A percentile compares a stretch with the other conserved stretches of the same genome.
These are phyloP conservation scores for Leiothrix lutea DNA, from an alignment of 2,113 vertebrate species.

Conservation along the genomic window DNA sequence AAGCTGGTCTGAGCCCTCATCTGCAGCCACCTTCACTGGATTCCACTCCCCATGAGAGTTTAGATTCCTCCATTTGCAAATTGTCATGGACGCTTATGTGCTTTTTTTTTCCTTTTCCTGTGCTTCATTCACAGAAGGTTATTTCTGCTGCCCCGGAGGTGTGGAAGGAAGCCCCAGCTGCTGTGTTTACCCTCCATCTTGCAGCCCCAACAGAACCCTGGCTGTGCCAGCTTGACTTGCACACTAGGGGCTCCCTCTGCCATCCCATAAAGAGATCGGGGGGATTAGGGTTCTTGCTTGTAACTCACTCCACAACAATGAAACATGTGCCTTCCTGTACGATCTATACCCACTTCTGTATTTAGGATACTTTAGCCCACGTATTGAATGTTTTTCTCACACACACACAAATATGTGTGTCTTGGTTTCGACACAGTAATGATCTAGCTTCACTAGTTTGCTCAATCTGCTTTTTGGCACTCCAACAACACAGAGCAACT, in stretches of 20 bases:
- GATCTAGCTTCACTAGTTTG: not conserved
- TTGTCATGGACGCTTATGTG: rapidly evolving
- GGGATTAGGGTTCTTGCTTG: not conserved
- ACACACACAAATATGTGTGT: not conserved
- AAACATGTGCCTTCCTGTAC: not conserved
- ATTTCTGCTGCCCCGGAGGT: not conserved
- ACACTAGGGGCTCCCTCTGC: not conserved
- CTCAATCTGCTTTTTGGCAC: not conserved
- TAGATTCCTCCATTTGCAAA: not conserved
- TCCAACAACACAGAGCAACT: not conserved
- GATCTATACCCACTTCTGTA: not conserved
- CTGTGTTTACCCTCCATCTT: not conserved
- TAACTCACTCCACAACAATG: rapidly evolving
- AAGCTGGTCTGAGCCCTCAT: not conserved
- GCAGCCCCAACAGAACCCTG: not conserved
- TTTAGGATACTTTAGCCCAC: not conserved
- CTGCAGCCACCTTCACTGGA: rapidly evolving
- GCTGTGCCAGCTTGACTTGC: not conserved
- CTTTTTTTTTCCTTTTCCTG: not conserved
- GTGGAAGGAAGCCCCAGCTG: not conserved
- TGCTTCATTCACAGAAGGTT: not conserved
- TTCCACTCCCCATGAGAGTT: not conserved
- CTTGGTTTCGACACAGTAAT: not conserved
- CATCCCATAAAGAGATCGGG: not conserved
- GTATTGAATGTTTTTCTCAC: not conserved